Conservation (phyloP, 2,113 vertebrate species). For the Leucopsar rothschildi region DNA sequence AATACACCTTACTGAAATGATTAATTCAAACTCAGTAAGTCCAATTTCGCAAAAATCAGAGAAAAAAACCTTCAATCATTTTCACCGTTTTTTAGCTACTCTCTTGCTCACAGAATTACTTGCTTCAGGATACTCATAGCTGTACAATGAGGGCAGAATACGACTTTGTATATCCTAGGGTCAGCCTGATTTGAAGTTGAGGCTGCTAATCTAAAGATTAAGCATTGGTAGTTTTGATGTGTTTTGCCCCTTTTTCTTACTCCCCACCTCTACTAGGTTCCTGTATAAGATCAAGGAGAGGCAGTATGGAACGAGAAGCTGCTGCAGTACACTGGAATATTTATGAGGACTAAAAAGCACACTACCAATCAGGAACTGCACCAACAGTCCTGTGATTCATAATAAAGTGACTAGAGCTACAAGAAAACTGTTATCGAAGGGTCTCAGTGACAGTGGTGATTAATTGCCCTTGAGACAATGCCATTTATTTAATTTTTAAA, state of each 20-base stretch:
- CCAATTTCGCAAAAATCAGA: background rate
- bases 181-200: background rate
- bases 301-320: background rate
- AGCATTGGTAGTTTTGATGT: background rate
- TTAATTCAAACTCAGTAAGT: background rate
- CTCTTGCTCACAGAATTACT: background rate
- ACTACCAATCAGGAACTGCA: background rate
- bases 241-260: background rate
- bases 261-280: background rate
- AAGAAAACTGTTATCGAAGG: constrained; percentile 19
- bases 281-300: background rate
- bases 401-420: background rate
- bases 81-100: background rate
- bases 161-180: background rate
- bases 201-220: background rate
- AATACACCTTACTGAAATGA: background rate
- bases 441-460: background rate
- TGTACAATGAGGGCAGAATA: background rate
- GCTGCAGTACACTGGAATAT: background rate
- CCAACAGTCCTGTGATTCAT: background rate
- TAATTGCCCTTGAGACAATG: background rate
- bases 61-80: background rate
- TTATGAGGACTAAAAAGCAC: constrained; percentile 2
- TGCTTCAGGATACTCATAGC: background rate
- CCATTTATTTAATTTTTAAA: background rate